Evolutionary conservation across 2,888 invertebrate species (phyloP).

Genomic region (Hemaris fuciformis): DNA sequence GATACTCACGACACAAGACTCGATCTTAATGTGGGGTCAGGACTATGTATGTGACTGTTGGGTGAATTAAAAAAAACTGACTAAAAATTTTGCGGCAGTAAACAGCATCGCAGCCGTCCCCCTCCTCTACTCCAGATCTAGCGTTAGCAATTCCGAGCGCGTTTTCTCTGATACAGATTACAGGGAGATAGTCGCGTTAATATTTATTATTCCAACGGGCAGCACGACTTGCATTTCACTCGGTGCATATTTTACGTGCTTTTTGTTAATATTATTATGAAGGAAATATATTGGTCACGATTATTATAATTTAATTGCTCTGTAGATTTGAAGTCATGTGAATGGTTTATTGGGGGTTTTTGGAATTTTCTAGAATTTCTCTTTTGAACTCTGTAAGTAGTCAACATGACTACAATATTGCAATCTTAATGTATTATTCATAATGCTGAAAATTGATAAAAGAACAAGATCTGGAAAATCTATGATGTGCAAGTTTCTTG

Average conservation of each 20-base stretch:
- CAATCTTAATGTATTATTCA: too few species aligned
- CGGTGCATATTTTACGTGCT: conserved; percentile 65
- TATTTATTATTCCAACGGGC: conserved; percentile 57
- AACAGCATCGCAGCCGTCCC: conserved; percentile 20
- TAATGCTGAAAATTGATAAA: too few species aligned
- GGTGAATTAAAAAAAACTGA: too few species aligned
- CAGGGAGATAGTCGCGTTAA: conserved; percentile 52
- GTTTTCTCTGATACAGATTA: conserved; percentile 65
- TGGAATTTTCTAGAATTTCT: too few species aligned
- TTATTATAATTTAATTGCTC: conserved; percentile 13
- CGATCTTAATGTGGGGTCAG: too few species aligned
- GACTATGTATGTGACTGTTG: too few species aligned
- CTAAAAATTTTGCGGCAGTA: background rate
- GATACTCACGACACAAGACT: too few species aligned
- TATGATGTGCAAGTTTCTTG: too few species aligned
- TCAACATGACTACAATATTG: too few species aligned
- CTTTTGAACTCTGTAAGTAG: too few species aligned
- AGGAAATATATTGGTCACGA: conserved; percentile 27
- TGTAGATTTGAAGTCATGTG: background rate
- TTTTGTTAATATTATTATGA: conserved; percentile 21
- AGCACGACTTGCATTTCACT: conserved; percentile 69
- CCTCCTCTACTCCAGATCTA: conserved; percentile 1
- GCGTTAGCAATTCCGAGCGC: conserved; percentile 45
- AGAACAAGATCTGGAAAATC: too few species aligned
- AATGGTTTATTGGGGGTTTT: background rate